Evolutionary conservation across 37 sponge, comb jelly and placozoan genomes (phyloP).

Genomic region (Halichondria panicea): DNA sequence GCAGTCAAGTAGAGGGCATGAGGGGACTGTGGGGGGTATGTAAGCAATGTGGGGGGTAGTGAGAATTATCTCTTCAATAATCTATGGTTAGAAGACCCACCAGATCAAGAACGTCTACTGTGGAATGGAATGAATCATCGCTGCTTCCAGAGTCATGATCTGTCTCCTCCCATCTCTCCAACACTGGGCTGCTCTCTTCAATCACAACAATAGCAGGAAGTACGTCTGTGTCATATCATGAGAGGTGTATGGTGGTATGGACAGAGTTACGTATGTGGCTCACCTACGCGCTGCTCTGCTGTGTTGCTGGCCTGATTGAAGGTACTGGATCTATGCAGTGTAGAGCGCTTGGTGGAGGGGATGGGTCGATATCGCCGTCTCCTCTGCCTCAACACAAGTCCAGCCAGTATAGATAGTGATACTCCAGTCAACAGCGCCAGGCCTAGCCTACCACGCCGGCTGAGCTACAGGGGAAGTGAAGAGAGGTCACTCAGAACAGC

Average conservation of each 20-base stretch:
- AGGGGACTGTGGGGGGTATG: not conserved
- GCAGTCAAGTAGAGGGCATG: constrained; percentile 7
- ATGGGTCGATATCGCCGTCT: constrained; percentile 50
- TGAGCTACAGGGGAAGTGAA: too few relatives aligned
- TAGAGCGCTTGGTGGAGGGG: not conserved
- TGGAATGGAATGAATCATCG: constrained; percentile 20
- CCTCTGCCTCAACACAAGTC: constrained; percentile 29
- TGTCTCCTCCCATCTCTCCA: not conserved
- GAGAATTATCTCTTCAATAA: not conserved
- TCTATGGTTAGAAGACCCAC: too few relatives aligned
- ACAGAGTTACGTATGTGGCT: not conserved
- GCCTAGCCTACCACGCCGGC: constrained; percentile 2
- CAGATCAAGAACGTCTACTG: not conserved
- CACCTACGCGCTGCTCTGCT: too few relatives aligned
- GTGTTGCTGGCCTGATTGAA: not conserved
- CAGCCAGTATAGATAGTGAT: constrained; percentile 46
- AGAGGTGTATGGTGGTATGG: not conserved
- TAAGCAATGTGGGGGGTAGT: not conserved
- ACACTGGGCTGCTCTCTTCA: too few relatives aligned
- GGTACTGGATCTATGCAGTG: constrained; percentile 9
- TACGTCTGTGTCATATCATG: too few relatives aligned
- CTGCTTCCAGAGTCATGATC: not conserved
- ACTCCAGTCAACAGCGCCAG: constrained; percentile 43
- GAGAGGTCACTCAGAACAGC: too few relatives aligned
- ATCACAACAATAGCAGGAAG: too few relatives aligned